Evolutionary conservation across 2,113 vertebrate species (phyloP).

Genomic region (Capra hircus): DNA sequence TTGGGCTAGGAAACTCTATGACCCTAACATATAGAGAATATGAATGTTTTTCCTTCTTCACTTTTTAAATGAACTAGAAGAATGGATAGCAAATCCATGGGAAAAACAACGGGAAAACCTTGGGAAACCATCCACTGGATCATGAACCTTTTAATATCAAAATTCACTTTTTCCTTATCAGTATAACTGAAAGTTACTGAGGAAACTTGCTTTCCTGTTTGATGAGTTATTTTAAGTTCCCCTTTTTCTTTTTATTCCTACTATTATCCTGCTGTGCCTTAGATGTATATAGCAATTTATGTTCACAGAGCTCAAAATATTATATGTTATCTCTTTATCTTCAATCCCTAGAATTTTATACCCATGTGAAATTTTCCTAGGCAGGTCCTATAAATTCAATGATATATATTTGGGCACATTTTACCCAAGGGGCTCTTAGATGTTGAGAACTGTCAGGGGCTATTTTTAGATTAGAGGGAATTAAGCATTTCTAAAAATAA

Average conservation of each 20-base stretch:
- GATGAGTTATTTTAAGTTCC: not conserved
- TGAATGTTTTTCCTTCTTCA: not conserved
- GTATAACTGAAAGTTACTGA: not conserved
- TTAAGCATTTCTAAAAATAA: constrained; percentile 62
- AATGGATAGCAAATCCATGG: not conserved
- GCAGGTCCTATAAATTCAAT: not conserved
- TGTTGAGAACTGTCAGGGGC: not conserved
- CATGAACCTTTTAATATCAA: not conserved
- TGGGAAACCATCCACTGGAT: not conserved
- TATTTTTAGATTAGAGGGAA: constrained; percentile 56
- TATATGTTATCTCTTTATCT: not conserved
- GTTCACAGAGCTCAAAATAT: constrained; percentile 2
- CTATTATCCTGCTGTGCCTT: not conserved
- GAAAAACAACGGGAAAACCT: not conserved
- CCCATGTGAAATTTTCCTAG: not conserved
- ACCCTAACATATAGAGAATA: not conserved
- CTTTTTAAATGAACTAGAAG: not conserved
- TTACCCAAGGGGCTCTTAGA: constrained; percentile 13
- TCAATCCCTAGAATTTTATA: not conserved
- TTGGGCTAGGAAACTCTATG: not conserved
- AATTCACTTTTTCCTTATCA: not conserved
- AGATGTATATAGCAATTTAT: not conserved
- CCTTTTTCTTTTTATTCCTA: not conserved
- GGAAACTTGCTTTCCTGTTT: not conserved
- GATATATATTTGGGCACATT: not conserved